Evolutionary conservation across 2,888 invertebrate genomes (phyloP).

Genomic region (Lagria hirta): DNA sequence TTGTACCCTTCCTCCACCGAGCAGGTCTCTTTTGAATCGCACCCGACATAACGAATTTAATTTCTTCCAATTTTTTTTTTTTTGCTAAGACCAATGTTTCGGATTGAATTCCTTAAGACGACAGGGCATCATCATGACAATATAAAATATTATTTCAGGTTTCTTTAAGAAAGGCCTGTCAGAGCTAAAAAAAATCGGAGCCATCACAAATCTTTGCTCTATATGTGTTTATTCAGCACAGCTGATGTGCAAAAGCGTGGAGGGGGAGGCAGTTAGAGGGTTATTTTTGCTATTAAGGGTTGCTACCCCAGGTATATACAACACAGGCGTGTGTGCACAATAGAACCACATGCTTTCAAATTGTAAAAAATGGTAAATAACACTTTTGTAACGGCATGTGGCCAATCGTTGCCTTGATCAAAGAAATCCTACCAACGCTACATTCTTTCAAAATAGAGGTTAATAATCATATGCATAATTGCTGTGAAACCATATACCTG

Average conservation of each 20-base stretch:
- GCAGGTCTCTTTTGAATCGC: conserved; percentile 15
- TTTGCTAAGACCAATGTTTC: conserved; percentile 42
- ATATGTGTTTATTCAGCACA: conserved; percentile 44
- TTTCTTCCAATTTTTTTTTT: conserved; percentile 18
- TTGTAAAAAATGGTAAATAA: conserved; percentile 48
- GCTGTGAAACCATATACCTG: too few species aligned
- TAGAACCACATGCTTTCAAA: conserved; percentile 47
- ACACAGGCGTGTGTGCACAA: conserved; percentile 43
- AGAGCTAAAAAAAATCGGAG: conserved; percentile 32
- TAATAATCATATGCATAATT: too few species aligned
- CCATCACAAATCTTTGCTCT: conserved; percentile 31
- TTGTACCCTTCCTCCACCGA: conserved; percentile 10
- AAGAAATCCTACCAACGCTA: too few species aligned
- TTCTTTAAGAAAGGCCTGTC: conserved; percentile 33
- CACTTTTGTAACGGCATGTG: conserved; percentile 48
- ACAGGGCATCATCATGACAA: conserved; percentile 43
- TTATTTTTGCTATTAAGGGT: conserved; percentile 43
- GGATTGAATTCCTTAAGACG: conserved; percentile 42
- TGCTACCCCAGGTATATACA: conserved; percentile 44
- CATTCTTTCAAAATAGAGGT: too few species aligned
- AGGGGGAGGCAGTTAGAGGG: conserved; percentile 40
- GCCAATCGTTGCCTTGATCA: conserved; percentile 34
- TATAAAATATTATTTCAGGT: conserved; percentile 49
- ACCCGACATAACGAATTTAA: conserved; percentile 12
- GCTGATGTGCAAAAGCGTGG: conserved; percentile 49